Evolutionary conservation across 2,888 invertebrate genomes (phyloP).

Genomic region (Eremobia ochroleuca): DNA sequence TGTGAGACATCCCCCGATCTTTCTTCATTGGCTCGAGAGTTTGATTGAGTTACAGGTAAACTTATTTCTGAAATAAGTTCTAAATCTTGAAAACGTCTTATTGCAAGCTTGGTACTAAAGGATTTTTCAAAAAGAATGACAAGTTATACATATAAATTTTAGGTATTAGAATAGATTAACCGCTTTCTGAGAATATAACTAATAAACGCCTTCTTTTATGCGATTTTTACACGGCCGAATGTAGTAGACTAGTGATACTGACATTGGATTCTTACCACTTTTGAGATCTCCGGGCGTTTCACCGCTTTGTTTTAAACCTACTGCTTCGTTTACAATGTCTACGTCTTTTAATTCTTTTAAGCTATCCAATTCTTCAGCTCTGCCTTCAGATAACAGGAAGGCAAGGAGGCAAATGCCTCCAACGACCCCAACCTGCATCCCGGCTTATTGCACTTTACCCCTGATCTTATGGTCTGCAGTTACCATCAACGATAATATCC

Average conservation of each 20-base stretch:
- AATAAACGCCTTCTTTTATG: background rate
- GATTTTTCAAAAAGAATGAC: too few species aligned
- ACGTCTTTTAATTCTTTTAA: slow-evolving; percentile 35
- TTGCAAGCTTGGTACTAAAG: background rate
- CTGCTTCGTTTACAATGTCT: slow-evolving; percentile 12
- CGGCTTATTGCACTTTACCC: slow-evolving; percentile 40
- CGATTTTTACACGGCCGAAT: background rate
- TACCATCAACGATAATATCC: slow-evolving; percentile 34
- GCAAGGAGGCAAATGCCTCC: slow-evolving; percentile 69
- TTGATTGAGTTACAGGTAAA: slow-evolving; percentile 44
- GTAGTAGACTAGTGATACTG: background rate
- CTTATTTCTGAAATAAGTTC: slow-evolving; percentile 37
- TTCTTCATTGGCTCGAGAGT: slow-evolving; percentile 30
- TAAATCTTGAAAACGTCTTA: background rate
- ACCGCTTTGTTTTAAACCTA: slow-evolving; percentile 15
- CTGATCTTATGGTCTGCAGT: slow-evolving; percentile 17
- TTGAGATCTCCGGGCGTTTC: slow-evolving; percentile 65
- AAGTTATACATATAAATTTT: background rate
- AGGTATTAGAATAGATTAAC: background rate
- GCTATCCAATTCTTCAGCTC: slow-evolving; percentile 55
- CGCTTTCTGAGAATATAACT: too few species aligned
- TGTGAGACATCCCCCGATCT: slow-evolving; percentile 53
- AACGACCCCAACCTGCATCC: slow-evolving; percentile 65
- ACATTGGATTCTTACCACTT: slow-evolving; percentile 55
- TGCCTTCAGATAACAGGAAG: slow-evolving; percentile 63